These are phyloP conservation scores for Amazona guildingii DNA, from an alignment of 2,113 vertebrate genomes.

Conservation along the genomic window DNA sequence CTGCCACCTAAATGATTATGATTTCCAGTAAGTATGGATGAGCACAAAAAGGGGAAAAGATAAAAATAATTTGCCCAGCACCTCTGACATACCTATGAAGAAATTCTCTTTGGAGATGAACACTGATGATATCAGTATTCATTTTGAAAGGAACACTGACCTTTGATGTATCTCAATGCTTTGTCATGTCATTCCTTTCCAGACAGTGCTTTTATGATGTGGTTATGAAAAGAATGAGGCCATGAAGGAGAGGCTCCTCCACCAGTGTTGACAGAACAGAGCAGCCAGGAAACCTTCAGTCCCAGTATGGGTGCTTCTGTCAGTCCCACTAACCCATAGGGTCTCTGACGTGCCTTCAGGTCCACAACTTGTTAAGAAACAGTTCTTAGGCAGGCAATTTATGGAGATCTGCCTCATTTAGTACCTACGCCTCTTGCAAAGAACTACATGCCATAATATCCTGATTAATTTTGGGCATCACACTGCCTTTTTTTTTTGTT, in stretches of 20 bases:
- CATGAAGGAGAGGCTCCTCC: background rate
- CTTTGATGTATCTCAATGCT: background rate
- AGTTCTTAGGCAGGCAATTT: background rate
- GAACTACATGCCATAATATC: background rate
- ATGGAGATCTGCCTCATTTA: background rate
- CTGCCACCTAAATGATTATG: background rate
- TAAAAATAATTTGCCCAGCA: background rate
- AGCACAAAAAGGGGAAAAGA: background rate
- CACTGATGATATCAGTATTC: background rate
- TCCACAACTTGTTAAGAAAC: background rate
- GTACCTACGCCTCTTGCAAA: background rate
- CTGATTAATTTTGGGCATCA: background rate
- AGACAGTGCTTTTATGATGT: background rate
- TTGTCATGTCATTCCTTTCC: background rate
- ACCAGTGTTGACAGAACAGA: background rate
- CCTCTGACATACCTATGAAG: background rate
- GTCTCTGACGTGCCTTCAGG: background rate
- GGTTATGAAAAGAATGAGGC: background rate
- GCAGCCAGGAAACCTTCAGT: background rate
- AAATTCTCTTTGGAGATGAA: background rate
- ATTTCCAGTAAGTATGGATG: background rate
- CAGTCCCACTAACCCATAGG: background rate
- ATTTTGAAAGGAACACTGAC: background rate
- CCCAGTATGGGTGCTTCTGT: background rate
- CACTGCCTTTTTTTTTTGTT: background rate